These are phyloP conservation scores for Hydrochoerus hydrochaeris DNA, from an alignment of 2,113 vertebrate genomes.

Conservation along the genomic window DNA sequence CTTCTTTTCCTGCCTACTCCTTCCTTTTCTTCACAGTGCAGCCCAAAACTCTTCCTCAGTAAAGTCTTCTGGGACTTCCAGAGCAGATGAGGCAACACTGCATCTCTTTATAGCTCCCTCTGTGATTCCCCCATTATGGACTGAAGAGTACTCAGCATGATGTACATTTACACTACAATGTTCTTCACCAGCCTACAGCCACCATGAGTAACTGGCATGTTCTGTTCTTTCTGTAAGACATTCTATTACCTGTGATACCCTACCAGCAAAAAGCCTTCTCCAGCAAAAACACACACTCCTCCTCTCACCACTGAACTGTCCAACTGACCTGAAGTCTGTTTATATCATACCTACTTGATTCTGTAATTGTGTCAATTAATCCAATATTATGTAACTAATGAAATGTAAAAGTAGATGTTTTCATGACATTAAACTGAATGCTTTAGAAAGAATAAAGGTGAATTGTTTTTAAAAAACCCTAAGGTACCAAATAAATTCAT, in stretches of 20 bases:
- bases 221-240: not conserved
- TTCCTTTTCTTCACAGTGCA: not conserved
- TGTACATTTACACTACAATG: fast-evolving
- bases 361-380: not conserved
- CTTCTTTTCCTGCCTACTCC: too few relatives aligned
- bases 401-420: not conserved
- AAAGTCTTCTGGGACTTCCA: not conserved
- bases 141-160: not conserved
- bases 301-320: not conserved
- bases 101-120: not conserved
- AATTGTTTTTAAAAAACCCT: not conserved
- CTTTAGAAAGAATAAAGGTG: constrained; percentile 6
- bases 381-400: not conserved
- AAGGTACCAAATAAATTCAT: not conserved
- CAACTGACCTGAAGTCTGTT: not conserved
- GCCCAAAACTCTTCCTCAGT: not conserved
- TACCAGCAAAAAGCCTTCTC: not conserved
- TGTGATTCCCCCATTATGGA: not conserved
- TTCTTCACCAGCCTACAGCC: not conserved
- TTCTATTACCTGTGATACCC: not conserved
- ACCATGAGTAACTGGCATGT: not conserved
- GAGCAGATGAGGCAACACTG: not conserved
- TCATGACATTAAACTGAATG: not conserved
- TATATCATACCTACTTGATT: not conserved
- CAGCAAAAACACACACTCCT: not conserved